Evolutionary conservation across 2,797 vertebrate species (phyloP).

Genomic region (Muscicapa comitata): DNA sequence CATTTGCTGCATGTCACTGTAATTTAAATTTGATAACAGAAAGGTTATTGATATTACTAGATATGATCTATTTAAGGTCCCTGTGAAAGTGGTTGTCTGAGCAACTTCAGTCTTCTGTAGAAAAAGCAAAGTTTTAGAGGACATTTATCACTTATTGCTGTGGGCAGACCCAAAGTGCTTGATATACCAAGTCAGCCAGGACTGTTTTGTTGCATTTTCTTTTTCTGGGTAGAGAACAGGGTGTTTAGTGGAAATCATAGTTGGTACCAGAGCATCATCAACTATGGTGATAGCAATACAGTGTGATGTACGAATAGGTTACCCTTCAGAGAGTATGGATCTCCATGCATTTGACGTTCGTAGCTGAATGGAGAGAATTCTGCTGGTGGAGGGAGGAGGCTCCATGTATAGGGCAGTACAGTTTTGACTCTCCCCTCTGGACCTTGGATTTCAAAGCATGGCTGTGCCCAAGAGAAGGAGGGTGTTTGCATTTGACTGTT

Average conservation of each 20-base stretch:
- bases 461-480: background rate
- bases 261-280: background rate
- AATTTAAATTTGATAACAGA: background rate
- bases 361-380: background rate
- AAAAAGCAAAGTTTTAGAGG: background rate
- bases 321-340: background rate
- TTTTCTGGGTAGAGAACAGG: background rate
- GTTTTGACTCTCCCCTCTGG: background rate
- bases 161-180: background rate
- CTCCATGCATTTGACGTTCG: fast-evolving
- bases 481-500: background rate
- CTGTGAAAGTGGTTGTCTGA: background rate
- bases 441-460: background rate
- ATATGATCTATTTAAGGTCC: background rate
- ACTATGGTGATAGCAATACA: background rate
- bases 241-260: background rate
- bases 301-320: background rate
- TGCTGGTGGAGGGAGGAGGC: background rate
- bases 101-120: background rate
- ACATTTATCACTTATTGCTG: background rate
- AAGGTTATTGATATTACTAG: background rate
- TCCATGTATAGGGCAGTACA: fast-evolving
- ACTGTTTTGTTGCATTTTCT: background rate
- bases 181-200: background rate
- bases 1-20: background rate